Percentiles rank a stretch among this genome's conserved stretches.
These are phyloP conservation scores for Rhincodon typus DNA, from an alignment of 2,797 vertebrate genomes.

Conservation along the genomic window DNA sequence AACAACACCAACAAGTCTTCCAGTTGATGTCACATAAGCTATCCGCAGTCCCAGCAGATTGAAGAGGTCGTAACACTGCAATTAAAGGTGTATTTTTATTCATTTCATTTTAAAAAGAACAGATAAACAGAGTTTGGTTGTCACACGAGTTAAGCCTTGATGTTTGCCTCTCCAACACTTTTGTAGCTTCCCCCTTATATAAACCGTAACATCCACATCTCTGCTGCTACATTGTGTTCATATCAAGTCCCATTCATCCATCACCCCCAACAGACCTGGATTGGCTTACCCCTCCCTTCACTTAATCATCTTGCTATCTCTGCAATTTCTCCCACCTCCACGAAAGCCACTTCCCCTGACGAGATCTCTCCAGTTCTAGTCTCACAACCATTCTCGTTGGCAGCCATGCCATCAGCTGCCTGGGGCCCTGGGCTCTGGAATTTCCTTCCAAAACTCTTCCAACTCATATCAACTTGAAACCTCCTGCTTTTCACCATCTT, in stretches of 20 bases:
- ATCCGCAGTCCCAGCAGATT: conserved; percentile 42
- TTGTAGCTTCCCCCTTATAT: background rate
- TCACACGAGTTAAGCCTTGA: background rate
- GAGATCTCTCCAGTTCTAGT: background rate
- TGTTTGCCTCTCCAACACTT: background rate
- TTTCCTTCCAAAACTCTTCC: background rate
- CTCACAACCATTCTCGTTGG: background rate
- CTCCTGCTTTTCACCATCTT: background rate
- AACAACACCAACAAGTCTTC: conserved; percentile 43
- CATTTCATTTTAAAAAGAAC: background rate
- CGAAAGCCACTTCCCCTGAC: background rate
- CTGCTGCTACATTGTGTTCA: background rate
- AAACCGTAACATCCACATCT: background rate
- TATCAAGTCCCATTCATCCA: background rate
- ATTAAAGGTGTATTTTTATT: background rate
- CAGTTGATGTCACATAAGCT: conserved; percentile 41
- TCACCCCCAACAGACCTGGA: too few species aligned
- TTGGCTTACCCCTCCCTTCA: background rate
- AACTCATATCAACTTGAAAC: background rate
- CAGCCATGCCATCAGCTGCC: background rate
- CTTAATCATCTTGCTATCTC: background rate
- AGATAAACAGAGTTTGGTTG: background rate
- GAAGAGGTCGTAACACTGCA: conserved; percentile 45
- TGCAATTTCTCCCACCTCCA: background rate
- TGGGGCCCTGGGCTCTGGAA: background rate